Conservation (phyloP, 2,888 invertebrate species). For the Spicauda simplicius region DNA sequence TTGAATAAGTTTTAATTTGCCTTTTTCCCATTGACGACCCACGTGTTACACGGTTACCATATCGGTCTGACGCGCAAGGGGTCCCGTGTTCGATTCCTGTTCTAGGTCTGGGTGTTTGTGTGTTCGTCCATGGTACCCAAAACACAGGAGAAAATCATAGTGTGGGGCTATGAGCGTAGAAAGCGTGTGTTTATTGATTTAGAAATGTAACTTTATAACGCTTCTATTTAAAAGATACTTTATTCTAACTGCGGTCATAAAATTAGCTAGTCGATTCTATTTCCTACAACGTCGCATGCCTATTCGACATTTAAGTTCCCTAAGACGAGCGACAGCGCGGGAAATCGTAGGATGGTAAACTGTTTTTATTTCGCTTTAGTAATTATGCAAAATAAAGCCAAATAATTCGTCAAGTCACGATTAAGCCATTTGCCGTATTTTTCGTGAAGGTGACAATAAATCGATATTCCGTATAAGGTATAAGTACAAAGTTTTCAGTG, state of each 20-base stretch:
- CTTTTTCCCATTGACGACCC: no score
- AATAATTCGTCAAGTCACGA: conserved; percentile 61
- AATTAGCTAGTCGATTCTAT: conserved; percentile 28
- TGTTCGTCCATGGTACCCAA: no score
- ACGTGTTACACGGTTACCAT: no score
- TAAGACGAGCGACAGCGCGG: conserved; percentile 54
- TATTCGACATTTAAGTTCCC: conserved; percentile 61
- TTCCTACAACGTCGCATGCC: conserved; percentile 62
- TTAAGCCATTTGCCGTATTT: conserved; percentile 53
- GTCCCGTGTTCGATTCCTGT: no score
- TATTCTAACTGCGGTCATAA: conserved; percentile 21
- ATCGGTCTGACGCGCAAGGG: no score
- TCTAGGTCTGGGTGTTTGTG: no score
- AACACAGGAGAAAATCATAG: no score
- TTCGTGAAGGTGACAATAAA: conserved; percentile 32
- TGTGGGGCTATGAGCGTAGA: no score
- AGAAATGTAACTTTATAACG: no score
- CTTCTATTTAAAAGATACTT: not conserved
- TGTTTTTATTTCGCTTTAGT: conserved; percentile 60
- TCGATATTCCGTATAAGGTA: no score
- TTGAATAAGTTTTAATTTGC: not conserved
- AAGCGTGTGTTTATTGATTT: no score
- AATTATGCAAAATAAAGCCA: conserved; percentile 51
- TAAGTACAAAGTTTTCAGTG: no score
- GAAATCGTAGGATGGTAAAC: conserved; percentile 51